Conservation (phyloP, 2,113 vertebrate genomes). For the Amphilophus citrinellus region DNA sequence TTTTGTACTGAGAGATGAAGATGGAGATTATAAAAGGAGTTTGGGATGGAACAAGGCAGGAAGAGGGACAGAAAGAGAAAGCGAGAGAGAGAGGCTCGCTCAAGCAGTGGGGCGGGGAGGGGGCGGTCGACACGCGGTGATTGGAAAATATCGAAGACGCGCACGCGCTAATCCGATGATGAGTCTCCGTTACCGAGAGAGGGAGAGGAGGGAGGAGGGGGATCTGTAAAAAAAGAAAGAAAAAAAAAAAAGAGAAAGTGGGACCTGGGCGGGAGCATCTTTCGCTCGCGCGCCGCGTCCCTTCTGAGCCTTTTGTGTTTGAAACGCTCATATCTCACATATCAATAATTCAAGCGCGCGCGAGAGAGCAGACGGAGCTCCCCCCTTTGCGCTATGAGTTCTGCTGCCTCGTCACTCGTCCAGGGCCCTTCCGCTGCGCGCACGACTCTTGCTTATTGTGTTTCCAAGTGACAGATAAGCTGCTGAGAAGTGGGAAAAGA, state of each 20-base stretch:
- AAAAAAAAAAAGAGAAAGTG: conserved; percentile 8
- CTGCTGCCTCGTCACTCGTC: conserved; percentile 77
- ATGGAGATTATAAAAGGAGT: neutral
- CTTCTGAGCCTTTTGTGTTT: conserved; percentile 85
- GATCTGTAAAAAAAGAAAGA: neutral
- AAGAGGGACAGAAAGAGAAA: neutral
- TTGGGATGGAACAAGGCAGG: neutral
- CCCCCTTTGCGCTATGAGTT: conserved; percentile 83
- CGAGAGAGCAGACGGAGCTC: conserved; percentile 79
- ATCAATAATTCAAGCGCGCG: conserved; percentile 88
- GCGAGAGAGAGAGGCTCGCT: conserved; percentile 11
- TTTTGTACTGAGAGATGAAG: neutral
- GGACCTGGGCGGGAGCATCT: conserved; percentile 69
- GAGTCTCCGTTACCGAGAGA: conserved; percentile 63
- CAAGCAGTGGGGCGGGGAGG: conserved; percentile 35
- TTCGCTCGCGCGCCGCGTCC: conserved; percentile 68
- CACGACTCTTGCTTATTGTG: conserved; percentile 62
- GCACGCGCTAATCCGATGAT: conserved; percentile 74
- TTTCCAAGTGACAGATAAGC: conserved; percentile 73
- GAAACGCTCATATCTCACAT: conserved; percentile 84
- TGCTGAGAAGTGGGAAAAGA: conserved; percentile 49
- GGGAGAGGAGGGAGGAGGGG: conserved; percentile 51
- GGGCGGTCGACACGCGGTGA: conserved; percentile 65
- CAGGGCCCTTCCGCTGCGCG: conserved; percentile 78
- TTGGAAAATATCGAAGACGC: conserved; percentile 76